phyloP scores from a whole-genome alignment of 1,140 invertebrate species.

The Lamellibrachia luymesi region DNA sequence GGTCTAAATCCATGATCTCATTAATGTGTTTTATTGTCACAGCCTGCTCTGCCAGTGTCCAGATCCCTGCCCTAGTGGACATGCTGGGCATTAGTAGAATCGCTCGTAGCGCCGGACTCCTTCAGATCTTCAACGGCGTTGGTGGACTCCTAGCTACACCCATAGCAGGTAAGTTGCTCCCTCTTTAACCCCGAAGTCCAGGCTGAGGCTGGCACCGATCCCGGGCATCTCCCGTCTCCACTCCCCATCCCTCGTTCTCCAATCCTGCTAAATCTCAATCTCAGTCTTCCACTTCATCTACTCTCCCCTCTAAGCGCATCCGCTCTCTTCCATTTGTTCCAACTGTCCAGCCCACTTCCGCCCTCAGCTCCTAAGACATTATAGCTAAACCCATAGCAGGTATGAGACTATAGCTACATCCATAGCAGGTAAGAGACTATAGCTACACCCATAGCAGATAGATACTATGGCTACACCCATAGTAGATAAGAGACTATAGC shows the following conservation, averaged over 20 bases:
- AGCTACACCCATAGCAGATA: neutral
- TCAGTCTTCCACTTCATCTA: no score
- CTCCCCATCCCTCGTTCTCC: no score
- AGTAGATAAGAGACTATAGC: neutral
- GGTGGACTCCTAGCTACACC: slow-evolving; percentile 17
- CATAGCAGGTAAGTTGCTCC: slow-evolving; percentile 6
- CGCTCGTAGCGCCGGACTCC: neutral
- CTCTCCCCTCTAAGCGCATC: no score
- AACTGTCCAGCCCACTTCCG: no score
- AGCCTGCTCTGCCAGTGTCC: neutral
- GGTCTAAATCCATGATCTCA: neutral
- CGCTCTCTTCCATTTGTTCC: no score
- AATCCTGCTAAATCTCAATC: no score
- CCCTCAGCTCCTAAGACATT: neutral
- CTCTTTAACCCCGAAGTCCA: no score
- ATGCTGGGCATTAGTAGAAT: slow-evolving; percentile 13
- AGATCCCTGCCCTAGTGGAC: slow-evolving; percentile 12
- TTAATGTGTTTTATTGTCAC: neutral
- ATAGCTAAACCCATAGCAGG: neutral
- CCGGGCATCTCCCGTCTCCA: no score
- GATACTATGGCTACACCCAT: neutral
- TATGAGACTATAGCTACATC: neutral
- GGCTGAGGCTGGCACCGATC: no score
- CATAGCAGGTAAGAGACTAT: neutral
- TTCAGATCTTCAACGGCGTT: slow-evolving; percentile 9